phyloP scores from a whole-genome alignment of 2,113 vertebrate species.

The Hemichromis elongatus region DNA sequence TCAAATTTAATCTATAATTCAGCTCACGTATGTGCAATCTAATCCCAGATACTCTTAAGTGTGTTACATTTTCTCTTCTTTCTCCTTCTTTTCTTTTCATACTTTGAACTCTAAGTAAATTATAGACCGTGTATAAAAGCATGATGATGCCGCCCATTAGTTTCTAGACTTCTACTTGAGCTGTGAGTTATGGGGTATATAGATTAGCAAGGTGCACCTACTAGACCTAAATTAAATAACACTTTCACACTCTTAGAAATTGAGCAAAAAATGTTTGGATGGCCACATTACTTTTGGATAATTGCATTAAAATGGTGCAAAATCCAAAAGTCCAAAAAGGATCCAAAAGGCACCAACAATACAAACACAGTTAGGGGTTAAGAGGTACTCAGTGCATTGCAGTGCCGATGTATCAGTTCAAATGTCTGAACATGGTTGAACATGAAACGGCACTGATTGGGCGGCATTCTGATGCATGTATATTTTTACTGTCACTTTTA shows the following conservation, averaged over 20 bases:
- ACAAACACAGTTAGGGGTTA: background rate
- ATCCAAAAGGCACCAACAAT: background rate
- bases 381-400: background rate
- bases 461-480: background rate
- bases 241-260: background rate
- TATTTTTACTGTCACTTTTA: background rate
- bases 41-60: background rate
- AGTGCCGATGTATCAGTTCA: background rate
- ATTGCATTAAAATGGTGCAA: background rate
- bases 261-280: background rate
- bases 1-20: background rate
- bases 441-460: background rate
- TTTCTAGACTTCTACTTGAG: background rate
- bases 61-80: background rate
- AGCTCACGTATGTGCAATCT: background rate
- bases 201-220: background rate
- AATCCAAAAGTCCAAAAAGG: background rate
- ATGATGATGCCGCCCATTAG: background rate
- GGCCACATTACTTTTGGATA: too few species aligned
- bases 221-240: background rate
- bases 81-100: background rate
- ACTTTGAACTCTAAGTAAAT: background rate
- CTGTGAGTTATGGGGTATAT: background rate
- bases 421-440: background rate
- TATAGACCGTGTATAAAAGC: background rate